phyloP scores from a whole-genome alignment of 1,140 invertebrate species.

The Apis cerana region DNA sequence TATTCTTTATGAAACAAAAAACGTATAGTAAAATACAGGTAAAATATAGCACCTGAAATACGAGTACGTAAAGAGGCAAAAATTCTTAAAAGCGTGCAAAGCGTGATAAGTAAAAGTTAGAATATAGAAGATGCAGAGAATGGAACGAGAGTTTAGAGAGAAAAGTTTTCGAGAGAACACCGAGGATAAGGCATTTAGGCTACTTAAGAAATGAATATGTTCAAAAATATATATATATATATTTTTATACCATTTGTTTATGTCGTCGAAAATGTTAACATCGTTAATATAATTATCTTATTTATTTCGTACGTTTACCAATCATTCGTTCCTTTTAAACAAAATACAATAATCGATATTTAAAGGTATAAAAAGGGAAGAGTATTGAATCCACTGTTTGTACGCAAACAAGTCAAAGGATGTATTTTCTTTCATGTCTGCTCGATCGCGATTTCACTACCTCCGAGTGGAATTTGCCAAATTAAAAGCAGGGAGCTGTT shows the following conservation, averaged over 20 bases:
- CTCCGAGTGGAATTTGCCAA: constrained; percentile 54
- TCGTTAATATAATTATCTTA: no score
- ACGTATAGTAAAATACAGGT: not conserved
- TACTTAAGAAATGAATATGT: not conserved
- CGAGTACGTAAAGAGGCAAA: not conserved
- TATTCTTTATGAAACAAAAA: no score
- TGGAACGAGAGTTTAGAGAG: not conserved
- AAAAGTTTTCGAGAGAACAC: no score
- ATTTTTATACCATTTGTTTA: not conserved
- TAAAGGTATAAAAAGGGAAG: no score
- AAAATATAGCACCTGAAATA: not conserved
- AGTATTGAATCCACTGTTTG: constrained; percentile 8
- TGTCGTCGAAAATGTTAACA: not conserved
- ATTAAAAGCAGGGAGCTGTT: constrained; percentile 47
- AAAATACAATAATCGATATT: not conserved
- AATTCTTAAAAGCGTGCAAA: no score
- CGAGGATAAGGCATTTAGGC: not conserved
- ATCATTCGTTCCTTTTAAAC: not conserved
- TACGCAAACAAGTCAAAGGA: constrained; percentile 28
- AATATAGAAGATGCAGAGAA: not conserved
- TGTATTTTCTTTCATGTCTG: constrained; percentile 36
- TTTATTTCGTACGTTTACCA: not conserved
- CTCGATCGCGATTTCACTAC: constrained; percentile 40
- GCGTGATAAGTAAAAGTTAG: not conserved
- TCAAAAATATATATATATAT: not conserved